A percentile compares a stretch with the other conserved stretches of the same genome.
Evolutionary conservation across 2,888 invertebrate species (phyloP).

Genomic region (Nomada fabriciana): DNA sequence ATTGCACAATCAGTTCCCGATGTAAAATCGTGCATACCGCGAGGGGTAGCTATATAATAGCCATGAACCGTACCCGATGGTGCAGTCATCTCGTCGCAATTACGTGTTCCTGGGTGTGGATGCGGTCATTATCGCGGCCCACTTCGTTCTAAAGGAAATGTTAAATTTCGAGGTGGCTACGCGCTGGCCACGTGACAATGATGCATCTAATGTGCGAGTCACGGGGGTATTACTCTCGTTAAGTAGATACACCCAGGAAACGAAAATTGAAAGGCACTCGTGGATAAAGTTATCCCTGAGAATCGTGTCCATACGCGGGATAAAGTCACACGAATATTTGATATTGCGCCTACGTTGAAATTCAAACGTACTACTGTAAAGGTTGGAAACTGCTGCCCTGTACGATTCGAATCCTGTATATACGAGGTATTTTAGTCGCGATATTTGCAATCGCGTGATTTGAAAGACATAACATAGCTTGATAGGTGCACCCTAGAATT

Average conservation of each 20-base stretch:
- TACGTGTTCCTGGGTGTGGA: conserved; percentile 60
- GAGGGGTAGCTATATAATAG: conserved; percentile 11
- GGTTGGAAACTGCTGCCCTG: neutral
- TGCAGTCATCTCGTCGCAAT: conserved; percentile 71
- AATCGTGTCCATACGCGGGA: neutral
- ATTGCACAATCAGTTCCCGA: neutral
- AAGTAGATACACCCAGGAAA: conserved; percentile 28
- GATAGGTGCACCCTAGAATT: neutral
- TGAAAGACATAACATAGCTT: neutral
- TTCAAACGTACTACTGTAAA: neutral
- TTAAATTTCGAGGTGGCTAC: conserved; percentile 50
- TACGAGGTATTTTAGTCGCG: neutral
- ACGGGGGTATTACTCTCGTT: conserved; percentile 37
- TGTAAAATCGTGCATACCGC: conserved; percentile 21
- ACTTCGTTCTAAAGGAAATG: conserved; percentile 53
- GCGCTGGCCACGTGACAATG: conserved; percentile 45
- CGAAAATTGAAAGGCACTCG: conserved; percentile 49
- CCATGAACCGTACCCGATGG: conserved; percentile 58
- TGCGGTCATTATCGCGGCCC: conserved; percentile 53
- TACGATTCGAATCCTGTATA: neutral
- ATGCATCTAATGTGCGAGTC: conserved; percentile 43
- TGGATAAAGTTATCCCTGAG: conserved; percentile 28
- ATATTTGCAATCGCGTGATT: neutral
- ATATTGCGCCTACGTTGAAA: conserved; percentile 1
- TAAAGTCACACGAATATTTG: conserved; percentile 25